Conservation (phyloP, 2,113 vertebrate species). For the Daboia siamensis region DNA sequence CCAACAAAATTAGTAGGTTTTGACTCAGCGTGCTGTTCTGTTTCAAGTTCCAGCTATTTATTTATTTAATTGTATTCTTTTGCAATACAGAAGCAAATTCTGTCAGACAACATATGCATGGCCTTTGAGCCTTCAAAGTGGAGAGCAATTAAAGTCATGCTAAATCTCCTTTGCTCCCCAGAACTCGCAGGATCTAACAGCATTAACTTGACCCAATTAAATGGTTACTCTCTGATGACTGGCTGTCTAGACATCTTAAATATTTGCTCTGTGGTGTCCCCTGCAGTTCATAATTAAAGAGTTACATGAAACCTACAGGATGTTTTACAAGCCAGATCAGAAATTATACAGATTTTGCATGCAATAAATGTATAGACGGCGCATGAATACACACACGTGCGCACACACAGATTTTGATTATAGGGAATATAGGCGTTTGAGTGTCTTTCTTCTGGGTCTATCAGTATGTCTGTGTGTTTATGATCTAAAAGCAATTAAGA, state of each 20-base stretch:
- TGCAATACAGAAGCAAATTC: background rate
- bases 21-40: background rate
- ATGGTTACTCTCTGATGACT: conserved; percentile 68
- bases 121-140: background rate
- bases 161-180: conserved; percentile 3
- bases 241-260: conserved; percentile 71
- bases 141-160: conserved; percentile 13
- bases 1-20: background rate
- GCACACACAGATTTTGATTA: background rate
- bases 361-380: conserved; percentile 58
- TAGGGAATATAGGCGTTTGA: background rate
- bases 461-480: background rate
- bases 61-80: background rate
- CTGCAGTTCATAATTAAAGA: conserved; percentile 73
- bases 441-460: background rate
- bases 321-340: conserved; percentile 69
- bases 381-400: background rate
- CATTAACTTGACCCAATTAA: conserved; percentile 63
- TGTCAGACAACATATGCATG: background rate
- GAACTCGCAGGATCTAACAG: conserved; percentile 28
- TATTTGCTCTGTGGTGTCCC: conserved; percentile 71
- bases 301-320: conserved; percentile 65
- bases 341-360: conserved; percentile 62
- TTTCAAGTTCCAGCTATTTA: background rate
- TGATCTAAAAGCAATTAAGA: background rate